These are phyloP conservation scores for Lottia gigantea DNA, from an alignment of 2,888 invertebrate genomes.

Conservation along the genomic window DNA sequence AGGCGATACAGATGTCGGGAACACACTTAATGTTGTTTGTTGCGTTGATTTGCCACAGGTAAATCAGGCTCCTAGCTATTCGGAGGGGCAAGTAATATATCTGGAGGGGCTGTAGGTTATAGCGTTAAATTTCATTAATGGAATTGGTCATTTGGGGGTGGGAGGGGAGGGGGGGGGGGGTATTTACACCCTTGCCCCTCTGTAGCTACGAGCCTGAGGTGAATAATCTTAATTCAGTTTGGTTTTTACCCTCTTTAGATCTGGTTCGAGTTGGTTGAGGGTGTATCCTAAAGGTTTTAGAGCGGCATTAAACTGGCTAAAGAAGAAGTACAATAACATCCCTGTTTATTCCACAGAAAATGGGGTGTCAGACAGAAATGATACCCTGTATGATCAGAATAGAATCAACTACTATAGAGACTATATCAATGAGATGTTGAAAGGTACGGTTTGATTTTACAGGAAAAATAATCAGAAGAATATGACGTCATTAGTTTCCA, in stretches of 20 bases:
- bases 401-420: slow-evolving; percentile 55
- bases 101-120: too few species aligned
- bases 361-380: slow-evolving; percentile 56
- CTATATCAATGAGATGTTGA: slow-evolving; percentile 61
- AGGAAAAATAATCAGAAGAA: not conserved
- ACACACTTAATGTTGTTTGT: too few species aligned
- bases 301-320: slow-evolving; percentile 54
- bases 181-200: not conserved
- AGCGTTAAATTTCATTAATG: too few species aligned
- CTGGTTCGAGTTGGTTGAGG: slow-evolving; percentile 51
- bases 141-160: too few species aligned
- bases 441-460: slow-evolving; percentile 45
- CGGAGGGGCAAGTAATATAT: too few species aligned
- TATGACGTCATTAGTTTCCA: too few species aligned
- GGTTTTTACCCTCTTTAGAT: slow-evolving; percentile 29
- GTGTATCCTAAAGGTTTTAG: slow-evolving; percentile 52
- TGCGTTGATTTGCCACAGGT: too few species aligned
- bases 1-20: too few species aligned
- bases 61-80: too few species aligned
- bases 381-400: slow-evolving; percentile 50
- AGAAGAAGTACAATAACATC: slow-evolving; percentile 47
- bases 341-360: slow-evolving; percentile 60
- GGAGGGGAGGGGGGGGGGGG: too few species aligned
- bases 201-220: too few species aligned
- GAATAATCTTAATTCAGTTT: not conserved